phyloP scores from a whole-genome alignment of 92 coral and sea anemone species.

The Phenganax marumi region DNA sequence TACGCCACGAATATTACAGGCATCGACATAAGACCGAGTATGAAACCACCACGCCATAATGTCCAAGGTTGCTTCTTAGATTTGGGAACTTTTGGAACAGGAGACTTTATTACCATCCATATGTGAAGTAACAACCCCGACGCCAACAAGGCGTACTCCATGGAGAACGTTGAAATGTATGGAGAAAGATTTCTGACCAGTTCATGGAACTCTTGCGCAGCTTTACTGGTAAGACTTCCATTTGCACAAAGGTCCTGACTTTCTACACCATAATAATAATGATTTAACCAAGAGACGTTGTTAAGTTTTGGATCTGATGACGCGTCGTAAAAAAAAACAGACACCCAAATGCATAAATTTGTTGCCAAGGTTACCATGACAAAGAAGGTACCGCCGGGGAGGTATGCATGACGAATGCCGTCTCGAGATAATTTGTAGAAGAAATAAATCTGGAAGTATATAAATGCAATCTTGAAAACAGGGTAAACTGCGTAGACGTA shows the following conservation, averaged over 20 bases:
- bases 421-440: constrained; percentile 44
- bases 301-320: constrained; percentile 5
- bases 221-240: constrained; percentile 8
- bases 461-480: constrained; percentile 27
- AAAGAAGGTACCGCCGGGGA: constrained; percentile 31
- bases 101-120: constrained; percentile 27
- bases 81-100: not conserved
- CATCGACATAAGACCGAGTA: constrained; percentile 30
- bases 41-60: constrained; percentile 41
- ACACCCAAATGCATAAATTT: constrained; percentile 38
- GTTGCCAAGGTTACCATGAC: constrained; percentile 43
- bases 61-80: constrained; percentile 16
- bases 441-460: constrained; percentile 38
- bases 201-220: not conserved
- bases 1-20: constrained; percentile 28
- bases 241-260: constrained; percentile 28
- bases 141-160: constrained; percentile 43
- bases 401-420: constrained; percentile 4
- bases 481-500: constrained; percentile 34
- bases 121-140: constrained; percentile 34
- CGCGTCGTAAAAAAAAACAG: constrained; percentile 22
- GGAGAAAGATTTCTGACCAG: not conserved
- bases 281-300: constrained; percentile 21
- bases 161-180: constrained; percentile 25
- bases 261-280: constrained; percentile 33